phyloP scores from a whole-genome alignment of 37 sponge, comb jelly and placozoan genomes.

The Halichondria panicea region DNA sequence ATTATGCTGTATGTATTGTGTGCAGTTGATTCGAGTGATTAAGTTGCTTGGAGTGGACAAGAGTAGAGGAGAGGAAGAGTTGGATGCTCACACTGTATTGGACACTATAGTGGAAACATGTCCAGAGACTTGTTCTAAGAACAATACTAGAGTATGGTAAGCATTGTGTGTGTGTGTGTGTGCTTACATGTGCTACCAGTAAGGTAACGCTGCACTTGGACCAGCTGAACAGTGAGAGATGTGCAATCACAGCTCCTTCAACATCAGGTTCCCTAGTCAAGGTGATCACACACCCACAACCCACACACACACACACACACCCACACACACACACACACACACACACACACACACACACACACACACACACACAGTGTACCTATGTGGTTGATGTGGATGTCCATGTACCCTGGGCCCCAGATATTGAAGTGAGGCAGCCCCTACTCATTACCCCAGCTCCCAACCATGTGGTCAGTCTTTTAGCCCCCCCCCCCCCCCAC shows the following conservation, averaged over 20 bases:
- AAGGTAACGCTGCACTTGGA: background rate
- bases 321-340: too few relatives aligned
- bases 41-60: conserved; percentile 36
- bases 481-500: background rate
- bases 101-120: conserved; percentile 11
- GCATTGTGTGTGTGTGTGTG: conserved; percentile 32
- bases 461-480: conserved; percentile 38
- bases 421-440: conserved; percentile 65
- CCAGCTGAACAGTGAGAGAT: background rate
- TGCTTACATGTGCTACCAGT: background rate
- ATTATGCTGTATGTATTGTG: background rate
- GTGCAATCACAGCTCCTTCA: conserved; percentile 32
- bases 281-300: conserved; percentile 19
- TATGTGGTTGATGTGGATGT: conserved; percentile 75
- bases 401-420: conserved; percentile 77
- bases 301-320: too few relatives aligned
- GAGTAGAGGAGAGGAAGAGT: conserved; percentile 20
- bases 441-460: conserved; percentile 43
- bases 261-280: conserved; percentile 39
- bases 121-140: conserved; percentile 21
- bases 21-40: conserved; percentile 42
- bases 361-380: conserved; percentile 49
- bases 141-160: conserved; percentile 49
- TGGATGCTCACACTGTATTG: conserved; percentile 24
- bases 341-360: background rate